These are phyloP conservation scores for Diaperis boleti DNA, from an alignment of 2,888 invertebrate genomes.

Conservation along the genomic window DNA sequence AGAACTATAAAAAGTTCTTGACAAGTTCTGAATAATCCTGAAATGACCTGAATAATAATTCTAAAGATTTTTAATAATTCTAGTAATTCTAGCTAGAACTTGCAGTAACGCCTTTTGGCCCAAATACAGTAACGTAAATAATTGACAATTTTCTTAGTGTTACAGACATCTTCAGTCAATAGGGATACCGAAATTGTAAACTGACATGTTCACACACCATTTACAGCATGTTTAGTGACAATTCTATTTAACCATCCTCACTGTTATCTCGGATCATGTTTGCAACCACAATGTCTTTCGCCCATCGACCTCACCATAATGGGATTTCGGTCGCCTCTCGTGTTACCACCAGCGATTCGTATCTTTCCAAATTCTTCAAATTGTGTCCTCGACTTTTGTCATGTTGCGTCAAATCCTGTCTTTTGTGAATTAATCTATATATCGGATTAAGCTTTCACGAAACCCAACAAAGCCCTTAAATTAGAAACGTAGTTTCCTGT, in stretches of 20 bases:
- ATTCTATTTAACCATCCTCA: background rate
- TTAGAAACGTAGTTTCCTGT: constrained; percentile 36
- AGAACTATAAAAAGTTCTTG: too few species aligned
- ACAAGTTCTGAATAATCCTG: too few species aligned
- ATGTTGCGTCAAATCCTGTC: constrained; percentile 15
- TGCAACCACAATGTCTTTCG: background rate
- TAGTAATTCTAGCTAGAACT: too few species aligned
- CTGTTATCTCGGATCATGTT: background rate
- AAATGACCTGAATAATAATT: too few species aligned
- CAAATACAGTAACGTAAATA: too few species aligned
- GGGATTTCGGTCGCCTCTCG: constrained; percentile 18
- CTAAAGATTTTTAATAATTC: too few species aligned
- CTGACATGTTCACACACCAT: too few species aligned
- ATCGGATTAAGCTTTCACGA: constrained; percentile 23
- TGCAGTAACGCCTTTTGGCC: too few species aligned
- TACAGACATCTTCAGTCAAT: too few species aligned
- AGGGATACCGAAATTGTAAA: too few species aligned
- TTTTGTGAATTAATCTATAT: constrained; percentile 16
- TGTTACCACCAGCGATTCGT: constrained; percentile 6
- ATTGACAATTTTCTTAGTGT: too few species aligned
- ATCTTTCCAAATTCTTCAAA: constrained; percentile 14
- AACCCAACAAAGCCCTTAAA: constrained; percentile 23
- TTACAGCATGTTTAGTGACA: too few species aligned
- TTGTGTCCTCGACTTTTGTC: constrained; percentile 33
- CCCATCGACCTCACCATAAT: constrained; percentile 11